A percentile compares a stretch with the other conserved stretches of the same genome.
These are phyloP conservation scores for Tethya wilhelma DNA, from an alignment of 37 sponge, comb jelly and placozoan genomes.

Conservation along the genomic window DNA sequence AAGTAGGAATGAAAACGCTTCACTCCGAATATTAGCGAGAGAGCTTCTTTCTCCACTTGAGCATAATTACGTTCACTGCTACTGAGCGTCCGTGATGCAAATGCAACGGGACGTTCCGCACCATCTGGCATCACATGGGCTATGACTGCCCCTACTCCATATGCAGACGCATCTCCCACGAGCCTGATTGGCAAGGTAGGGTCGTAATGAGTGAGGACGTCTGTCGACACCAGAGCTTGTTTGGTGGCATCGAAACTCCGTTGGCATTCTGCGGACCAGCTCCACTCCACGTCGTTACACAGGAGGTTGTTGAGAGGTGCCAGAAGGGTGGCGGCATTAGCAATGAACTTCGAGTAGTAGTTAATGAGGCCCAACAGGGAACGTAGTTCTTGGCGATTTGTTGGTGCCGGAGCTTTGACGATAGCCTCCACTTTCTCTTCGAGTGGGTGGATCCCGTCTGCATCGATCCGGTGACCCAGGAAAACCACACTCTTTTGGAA, in stretches of 20 bases:
- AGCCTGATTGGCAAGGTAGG: not conserved
- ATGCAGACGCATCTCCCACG: not conserved
- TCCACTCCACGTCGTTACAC: not conserved
- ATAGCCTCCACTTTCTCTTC: not conserved
- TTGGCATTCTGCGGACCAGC: not conserved
- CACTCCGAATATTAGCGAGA: conserved; percentile 24
- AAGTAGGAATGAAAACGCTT: conserved; percentile 14
- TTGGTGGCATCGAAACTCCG: not conserved
- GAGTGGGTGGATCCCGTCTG: not conserved
- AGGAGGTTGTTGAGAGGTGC: not conserved
- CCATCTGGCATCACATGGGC: not conserved
- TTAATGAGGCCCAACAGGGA: not conserved
- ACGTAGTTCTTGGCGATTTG: not conserved
- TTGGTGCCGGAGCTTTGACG: not conserved
- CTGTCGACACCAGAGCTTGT: not conserved
- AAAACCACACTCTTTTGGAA: not conserved
- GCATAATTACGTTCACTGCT: conserved; percentile 23
- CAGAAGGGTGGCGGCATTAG: not conserved
- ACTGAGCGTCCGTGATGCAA: not conserved
- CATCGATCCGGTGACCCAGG: conserved; percentile 25
- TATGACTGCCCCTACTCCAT: not conserved
- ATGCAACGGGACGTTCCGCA: no score
- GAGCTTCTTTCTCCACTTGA: conserved; percentile 25
- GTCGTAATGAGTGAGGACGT: conserved; percentile 13
- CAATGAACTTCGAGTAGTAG: not conserved